Conservation (phyloP, 2,888 invertebrate species). For the Dioctria linearis region DNA sequence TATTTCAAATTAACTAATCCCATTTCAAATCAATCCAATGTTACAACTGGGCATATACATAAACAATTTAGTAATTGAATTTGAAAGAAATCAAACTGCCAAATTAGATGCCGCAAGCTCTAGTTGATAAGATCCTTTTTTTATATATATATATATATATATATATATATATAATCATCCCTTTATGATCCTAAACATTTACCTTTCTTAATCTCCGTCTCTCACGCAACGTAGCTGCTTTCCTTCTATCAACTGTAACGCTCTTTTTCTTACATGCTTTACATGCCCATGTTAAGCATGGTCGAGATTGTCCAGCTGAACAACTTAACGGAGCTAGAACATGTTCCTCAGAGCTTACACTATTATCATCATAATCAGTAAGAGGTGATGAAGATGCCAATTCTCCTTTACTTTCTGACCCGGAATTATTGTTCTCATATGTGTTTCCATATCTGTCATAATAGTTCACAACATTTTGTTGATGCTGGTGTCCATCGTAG, state of each 20-base stretch:
- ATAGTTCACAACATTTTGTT: conserved; percentile 45
- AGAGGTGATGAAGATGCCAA: conserved; percentile 66
- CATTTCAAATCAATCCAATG: too few species aligned
- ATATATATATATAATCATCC: too few species aligned
- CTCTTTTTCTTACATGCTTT: conserved; percentile 98
- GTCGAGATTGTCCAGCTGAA: conserved; percentile 73
- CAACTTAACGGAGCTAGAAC: conserved; percentile 71
- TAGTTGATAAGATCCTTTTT: too few species aligned
- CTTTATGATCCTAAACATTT: conserved; percentile 51
- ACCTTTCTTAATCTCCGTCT: conserved; percentile 94
- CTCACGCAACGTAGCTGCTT: conserved; percentile 97
- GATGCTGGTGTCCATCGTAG: conserved; percentile 46
- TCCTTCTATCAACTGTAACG: conserved; percentile 94
- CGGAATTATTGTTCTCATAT: conserved; percentile 42
- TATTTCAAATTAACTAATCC: too few species aligned
- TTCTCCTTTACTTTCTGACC: conserved; percentile 46
- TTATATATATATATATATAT: too few species aligned
- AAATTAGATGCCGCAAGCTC: too few species aligned
- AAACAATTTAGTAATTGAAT: too few species aligned
- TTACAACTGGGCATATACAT: too few species aligned
- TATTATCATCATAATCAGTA: conserved; percentile 69
- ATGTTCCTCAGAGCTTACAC: conserved; percentile 70
- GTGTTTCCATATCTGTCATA: conserved; percentile 48
- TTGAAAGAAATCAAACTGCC: too few species aligned
- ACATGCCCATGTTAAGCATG: conserved; percentile 96